These are phyloP conservation scores for Hemiscyllium ocellatum DNA, from an alignment of 2,113 vertebrate genomes.

Conservation along the genomic window DNA sequence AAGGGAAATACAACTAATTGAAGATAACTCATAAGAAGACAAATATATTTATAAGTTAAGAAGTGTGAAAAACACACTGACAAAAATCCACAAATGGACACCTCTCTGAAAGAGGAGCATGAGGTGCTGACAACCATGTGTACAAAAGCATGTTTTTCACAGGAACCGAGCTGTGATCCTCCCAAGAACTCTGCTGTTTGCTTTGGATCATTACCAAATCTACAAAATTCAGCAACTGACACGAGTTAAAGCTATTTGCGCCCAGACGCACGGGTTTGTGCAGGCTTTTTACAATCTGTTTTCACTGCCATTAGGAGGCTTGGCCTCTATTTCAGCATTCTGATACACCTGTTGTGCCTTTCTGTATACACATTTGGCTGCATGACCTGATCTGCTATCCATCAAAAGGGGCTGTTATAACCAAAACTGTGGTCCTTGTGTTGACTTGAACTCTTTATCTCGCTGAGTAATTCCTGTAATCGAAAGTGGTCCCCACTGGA, in stretches of 20 bases:
- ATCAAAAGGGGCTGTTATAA: not conserved
- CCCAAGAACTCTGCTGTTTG: not conserved
- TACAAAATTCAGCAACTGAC: not conserved
- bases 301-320: not conserved
- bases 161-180: not conserved
- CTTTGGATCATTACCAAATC: not conserved
- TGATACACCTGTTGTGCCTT: not conserved
- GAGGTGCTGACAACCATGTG: not conserved
- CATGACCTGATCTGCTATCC: conserved; percentile 4
- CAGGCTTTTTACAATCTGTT: not conserved
- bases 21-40: not conserved
- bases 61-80: not conserved
- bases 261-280: not conserved
- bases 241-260: not conserved
- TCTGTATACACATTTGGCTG: not conserved
- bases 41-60: not conserved
- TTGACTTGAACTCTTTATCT: not conserved
- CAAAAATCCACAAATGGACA: not conserved
- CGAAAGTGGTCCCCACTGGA: not conserved
- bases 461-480: not conserved
- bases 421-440: not conserved
- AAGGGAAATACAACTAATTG: not conserved
- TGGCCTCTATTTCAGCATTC: not conserved
- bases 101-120: not conserved
- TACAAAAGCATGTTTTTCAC: not conserved